phyloP scores from a whole-genome alignment of 2,888 invertebrate species.

The Arctia plantaginis region DNA sequence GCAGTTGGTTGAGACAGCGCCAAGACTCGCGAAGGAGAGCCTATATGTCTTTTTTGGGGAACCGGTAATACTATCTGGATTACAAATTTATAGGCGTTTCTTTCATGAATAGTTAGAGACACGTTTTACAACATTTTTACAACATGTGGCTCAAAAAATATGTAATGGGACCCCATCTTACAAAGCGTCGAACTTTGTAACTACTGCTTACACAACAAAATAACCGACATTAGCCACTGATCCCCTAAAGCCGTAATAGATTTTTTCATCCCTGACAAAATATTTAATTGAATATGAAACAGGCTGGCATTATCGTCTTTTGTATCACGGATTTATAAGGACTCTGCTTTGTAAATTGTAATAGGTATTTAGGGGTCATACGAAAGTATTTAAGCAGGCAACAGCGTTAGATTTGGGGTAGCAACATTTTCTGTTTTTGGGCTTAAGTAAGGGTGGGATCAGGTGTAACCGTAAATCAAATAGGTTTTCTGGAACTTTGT shows the following conservation, averaged over 20 bases:
- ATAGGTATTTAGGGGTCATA: slow-evolving; percentile 78
- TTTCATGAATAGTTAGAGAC: neutral
- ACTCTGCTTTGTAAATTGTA: slow-evolving; percentile 72
- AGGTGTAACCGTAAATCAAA: slow-evolving; percentile 64
- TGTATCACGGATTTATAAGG: slow-evolving; percentile 79
- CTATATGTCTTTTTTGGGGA: neutral
- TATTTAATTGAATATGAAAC: slow-evolving; percentile 92
- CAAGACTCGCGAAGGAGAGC: neutral
- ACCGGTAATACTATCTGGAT: neutral
- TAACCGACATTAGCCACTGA: slow-evolving; percentile 58
- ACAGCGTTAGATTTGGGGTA: slow-evolving; percentile 68
- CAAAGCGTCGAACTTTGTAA: slow-evolving; percentile 27
- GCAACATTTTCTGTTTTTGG: slow-evolving; percentile 46
- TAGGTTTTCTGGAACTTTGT: slow-evolving; percentile 37
- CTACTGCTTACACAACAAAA: slow-evolving; percentile 52
- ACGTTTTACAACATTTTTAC: neutral
- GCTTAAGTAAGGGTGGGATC: slow-evolving; percentile 63
- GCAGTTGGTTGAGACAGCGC: neutral
- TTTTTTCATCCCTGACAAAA: slow-evolving; percentile 86
- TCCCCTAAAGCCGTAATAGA: slow-evolving; percentile 81
- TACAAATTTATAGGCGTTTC: neutral
- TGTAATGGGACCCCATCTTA: slow-evolving; percentile 19
- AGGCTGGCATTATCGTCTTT: slow-evolving; percentile 84
- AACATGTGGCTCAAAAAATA: slow-evolving; percentile 6
- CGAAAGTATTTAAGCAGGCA: slow-evolving; percentile 76